These are phyloP conservation scores for Rhagonycha fulva DNA, from an alignment of 2,888 invertebrate species.

Conservation along the genomic window DNA sequence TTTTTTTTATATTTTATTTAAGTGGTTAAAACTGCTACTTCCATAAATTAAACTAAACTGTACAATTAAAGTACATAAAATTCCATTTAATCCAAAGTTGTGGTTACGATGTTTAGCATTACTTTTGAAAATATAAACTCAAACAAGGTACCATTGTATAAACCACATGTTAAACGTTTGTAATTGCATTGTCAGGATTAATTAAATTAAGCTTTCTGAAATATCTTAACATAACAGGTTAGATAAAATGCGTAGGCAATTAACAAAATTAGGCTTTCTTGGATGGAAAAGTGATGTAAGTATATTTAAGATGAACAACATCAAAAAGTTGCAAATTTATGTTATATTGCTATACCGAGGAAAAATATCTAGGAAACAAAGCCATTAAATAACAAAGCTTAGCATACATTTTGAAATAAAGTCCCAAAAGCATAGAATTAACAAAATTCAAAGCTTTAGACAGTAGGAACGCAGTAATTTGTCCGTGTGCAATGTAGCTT, in stretches of 20 bases:
- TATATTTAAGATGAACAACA: not conserved
- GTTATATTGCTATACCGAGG: not conserved
- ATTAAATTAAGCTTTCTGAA: not conserved
- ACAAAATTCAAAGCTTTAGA: constrained; percentile 18
- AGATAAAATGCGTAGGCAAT: not conserved
- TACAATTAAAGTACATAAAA: not conserved
- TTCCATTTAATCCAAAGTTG: not conserved
- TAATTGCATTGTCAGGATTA: not conserved
- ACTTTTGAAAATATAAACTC: not conserved
- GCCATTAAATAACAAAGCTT: constrained; percentile 12
- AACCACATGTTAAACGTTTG: not conserved
- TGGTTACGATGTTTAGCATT: not conserved
- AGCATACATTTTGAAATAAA: constrained; percentile 15
- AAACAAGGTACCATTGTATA: not conserved
- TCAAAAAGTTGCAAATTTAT: not conserved
- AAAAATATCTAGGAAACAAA: not conserved
- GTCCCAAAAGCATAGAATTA: constrained; percentile 14
- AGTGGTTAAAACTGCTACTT: not conserved
- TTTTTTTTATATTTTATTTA: too few species aligned
- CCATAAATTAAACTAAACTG: not conserved
- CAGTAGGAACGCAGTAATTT: constrained; percentile 14
- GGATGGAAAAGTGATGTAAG: not conserved
- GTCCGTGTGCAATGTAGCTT: constrained; percentile 19
- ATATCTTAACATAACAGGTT: not conserved
- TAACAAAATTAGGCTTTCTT: not conserved